Conservation (phyloP, 1,140 invertebrate species). For the Magallana ariakensis region DNA sequence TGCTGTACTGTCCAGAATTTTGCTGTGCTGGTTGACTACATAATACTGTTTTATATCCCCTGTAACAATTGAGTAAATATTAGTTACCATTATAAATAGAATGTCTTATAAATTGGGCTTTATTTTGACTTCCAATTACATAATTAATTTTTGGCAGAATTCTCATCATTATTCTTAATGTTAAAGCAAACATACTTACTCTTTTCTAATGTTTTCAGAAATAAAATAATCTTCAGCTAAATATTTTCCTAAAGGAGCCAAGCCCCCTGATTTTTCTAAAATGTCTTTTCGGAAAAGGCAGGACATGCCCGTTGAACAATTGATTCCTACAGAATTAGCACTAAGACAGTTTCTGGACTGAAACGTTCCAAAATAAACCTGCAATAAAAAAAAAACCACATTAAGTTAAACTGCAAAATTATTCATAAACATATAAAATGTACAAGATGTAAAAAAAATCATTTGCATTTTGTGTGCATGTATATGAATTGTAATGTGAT, state of each 20-base stretch:
- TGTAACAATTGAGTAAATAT: constrained; percentile 59
- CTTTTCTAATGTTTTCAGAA: constrained; percentile 92
- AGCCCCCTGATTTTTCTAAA: constrained; percentile 94
- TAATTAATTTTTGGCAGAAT: no score
- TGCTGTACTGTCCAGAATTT: constrained; percentile 92
- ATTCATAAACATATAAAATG: no score
- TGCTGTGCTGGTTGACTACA: constrained; percentile 93
- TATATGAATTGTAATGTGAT: no score
- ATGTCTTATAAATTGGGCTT: no score
- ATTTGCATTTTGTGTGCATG: no score
- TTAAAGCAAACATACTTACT: constrained; percentile 74
- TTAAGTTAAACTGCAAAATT: no score
- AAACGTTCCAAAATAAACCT: constrained; percentile 98
- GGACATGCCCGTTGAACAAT: constrained; percentile 99
- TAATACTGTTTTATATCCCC: constrained; percentile 80
- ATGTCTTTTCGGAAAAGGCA: constrained; percentile 93
- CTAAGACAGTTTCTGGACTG: constrained; percentile 97
- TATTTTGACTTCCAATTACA: no score
- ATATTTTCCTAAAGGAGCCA: constrained; percentile 95
- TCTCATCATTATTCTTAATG: no score
- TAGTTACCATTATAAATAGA: no score
- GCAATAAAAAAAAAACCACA: constrained; percentile 56
- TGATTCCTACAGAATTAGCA: constrained; percentile 94
- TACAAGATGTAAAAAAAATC: no score
- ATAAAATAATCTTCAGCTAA: constrained; percentile 99